Percentiles rank a stretch among this genome's conserved stretches.
phyloP scores from a whole-genome alignment of 2,888 invertebrate species.

The Dinocampus coccinellae region DNA sequence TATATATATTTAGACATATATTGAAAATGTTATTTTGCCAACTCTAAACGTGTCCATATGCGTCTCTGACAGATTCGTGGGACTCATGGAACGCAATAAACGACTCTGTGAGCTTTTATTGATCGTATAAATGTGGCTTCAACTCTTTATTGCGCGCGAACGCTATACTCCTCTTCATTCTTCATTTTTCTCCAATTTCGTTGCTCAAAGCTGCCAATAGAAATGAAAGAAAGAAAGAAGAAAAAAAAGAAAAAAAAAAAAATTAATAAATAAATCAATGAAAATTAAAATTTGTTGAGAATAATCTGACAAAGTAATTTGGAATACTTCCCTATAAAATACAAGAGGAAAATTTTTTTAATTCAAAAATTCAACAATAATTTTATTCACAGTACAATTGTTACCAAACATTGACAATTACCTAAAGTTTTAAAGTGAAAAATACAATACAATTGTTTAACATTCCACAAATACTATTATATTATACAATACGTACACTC shows the following conservation, averaged over 20 bases:
- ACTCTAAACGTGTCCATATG: slow-evolving; percentile 18
- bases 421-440: slow-evolving; percentile 13
- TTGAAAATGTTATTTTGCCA: slow-evolving; percentile 11
- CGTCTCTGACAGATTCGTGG: slow-evolving; percentile 15
- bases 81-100: slow-evolving; percentile 19
- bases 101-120: slow-evolving; percentile 15
- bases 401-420: not conserved
- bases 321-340: not conserved
- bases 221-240: not conserved
- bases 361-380: not conserved
- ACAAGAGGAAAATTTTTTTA: not conserved
- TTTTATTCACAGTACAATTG: not conserved
- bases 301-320: not conserved
- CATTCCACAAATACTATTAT: slow-evolving; percentile 13
- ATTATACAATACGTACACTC: slow-evolving; percentile 22
- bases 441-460: slow-evolving; percentile 18
- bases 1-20: not conserved
- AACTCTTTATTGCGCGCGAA: not conserved
- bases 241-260: not conserved
- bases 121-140: slow-evolving; percentile 15
- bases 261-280: not conserved
- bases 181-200: not conserved
- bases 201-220: not conserved
- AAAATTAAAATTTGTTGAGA: not conserved
- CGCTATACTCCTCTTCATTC: not conserved